phyloP scores from a whole-genome alignment of 2,888 invertebrate genomes.

The Petrolisthes manimaculis region DNA sequence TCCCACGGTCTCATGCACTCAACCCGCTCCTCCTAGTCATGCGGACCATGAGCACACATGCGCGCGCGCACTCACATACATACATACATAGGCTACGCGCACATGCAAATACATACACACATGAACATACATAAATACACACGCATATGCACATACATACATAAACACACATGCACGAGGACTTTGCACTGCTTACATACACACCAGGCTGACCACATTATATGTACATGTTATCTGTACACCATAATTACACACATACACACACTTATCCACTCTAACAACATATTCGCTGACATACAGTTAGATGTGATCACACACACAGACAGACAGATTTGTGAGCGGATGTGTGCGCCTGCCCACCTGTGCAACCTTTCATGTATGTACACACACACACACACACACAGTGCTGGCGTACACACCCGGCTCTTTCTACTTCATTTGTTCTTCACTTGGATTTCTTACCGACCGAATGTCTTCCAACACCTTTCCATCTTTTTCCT shows the following conservation, averaged over 20 bases:
- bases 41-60: constrained; percentile 35
- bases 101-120: background rate
- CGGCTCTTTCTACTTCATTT: background rate
- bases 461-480: background rate
- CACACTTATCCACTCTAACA: too few relatives aligned
- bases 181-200: background rate
- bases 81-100: background rate
- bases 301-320: background rate
- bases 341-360: background rate
- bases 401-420: background rate
- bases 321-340: background rate
- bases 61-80: constrained; percentile 23
- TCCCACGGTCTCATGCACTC: constrained; percentile 59
- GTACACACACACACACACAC: background rate
- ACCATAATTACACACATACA: too few relatives aligned
- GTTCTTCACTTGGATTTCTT: background rate
- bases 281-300: too few relatives aligned
- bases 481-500: background rate
- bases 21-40: constrained; percentile 45
- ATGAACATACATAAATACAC: constrained; percentile 8
- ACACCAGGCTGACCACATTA: too few relatives aligned
- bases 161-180: background rate
- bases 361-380: background rate
- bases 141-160: background rate
- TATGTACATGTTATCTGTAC: too few relatives aligned